phyloP scores from a whole-genome alignment of 2,113 vertebrate species.

The Deroptyus accipitrinus region DNA sequence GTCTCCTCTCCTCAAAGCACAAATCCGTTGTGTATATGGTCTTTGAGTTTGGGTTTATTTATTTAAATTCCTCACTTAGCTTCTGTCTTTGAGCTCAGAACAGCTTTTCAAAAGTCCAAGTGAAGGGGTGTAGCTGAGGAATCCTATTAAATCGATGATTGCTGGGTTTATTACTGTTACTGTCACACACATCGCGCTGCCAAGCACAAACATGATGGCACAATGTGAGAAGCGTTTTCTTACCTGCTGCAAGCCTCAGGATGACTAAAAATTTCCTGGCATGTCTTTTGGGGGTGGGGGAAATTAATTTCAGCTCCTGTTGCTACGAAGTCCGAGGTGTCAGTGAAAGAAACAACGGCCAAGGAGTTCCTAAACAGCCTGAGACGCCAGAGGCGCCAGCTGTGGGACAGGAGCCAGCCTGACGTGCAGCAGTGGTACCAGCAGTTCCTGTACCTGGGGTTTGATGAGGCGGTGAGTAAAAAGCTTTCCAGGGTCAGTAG shows the following conservation, averaged over 20 bases:
- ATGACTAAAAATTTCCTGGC: constrained; percentile 12
- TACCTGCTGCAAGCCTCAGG: not conserved
- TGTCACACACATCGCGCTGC: not conserved
- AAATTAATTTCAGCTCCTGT: constrained; percentile 64
- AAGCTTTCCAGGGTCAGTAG: rapidly evolving
- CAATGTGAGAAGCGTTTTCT: not conserved
- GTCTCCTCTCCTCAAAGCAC: not conserved
- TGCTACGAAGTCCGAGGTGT: constrained; percentile 62
- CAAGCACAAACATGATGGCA: not conserved
- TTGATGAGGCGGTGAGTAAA: constrained; percentile 85
- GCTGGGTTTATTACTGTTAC: not conserved
- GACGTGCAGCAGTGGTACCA: constrained; percentile 97
- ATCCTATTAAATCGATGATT: rapidly evolving
- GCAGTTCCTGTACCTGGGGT: constrained; percentile 93
- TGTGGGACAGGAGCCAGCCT: constrained; percentile 88
- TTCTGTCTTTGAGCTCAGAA: not conserved
- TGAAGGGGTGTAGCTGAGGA: not conserved
- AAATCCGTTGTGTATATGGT: not conserved
- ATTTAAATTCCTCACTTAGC: not conserved
- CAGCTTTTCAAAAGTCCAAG: not conserved
- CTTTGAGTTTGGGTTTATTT: not conserved
- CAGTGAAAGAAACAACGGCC: constrained; percentile 76
- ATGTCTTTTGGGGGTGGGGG: not conserved
- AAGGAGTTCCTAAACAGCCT: constrained; percentile 85
- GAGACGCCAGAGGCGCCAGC: constrained; percentile 82